phyloP scores from a whole-genome alignment of 1,140 invertebrate genomes.

The Portunus trituberculatus region DNA sequence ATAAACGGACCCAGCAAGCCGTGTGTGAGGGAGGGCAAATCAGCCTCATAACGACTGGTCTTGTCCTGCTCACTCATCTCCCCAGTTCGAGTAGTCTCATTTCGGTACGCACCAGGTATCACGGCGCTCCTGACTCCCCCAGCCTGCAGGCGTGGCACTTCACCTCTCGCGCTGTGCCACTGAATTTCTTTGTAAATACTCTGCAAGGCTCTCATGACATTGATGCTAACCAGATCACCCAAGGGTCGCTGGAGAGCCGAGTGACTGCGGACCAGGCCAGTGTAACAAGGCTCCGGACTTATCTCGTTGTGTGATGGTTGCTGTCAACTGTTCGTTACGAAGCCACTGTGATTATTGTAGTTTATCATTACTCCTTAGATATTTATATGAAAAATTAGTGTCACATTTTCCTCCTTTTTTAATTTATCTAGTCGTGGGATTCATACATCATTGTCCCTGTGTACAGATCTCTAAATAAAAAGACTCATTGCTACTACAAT shows the following conservation, averaged over 20 bases:
- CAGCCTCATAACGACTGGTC: slow-evolving; percentile 24
- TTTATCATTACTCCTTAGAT: slow-evolving; percentile 69
- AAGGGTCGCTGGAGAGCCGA: background rate
- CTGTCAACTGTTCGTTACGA: slow-evolving; percentile 68
- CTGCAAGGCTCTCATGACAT: background rate
- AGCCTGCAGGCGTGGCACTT: background rate
- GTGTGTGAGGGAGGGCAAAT: slow-evolving; percentile 1
- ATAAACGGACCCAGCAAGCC: slow-evolving; percentile 45
- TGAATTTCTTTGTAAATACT: background rate
- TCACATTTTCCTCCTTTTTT: slow-evolving; percentile 69
- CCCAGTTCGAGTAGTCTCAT: background rate
- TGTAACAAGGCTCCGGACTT: slow-evolving; percentile 1
- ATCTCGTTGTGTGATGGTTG: slow-evolving; percentile 59
- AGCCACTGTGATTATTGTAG: slow-evolving; percentile 73
- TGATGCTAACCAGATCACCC: background rate
- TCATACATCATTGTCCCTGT: slow-evolving; percentile 70
- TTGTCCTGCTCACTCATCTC: slow-evolving; percentile 21
- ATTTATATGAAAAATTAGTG: slow-evolving; percentile 71
- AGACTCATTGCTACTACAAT: slow-evolving; percentile 58
- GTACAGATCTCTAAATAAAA: slow-evolving; percentile 74
- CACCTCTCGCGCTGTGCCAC: background rate
- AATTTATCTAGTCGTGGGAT: slow-evolving; percentile 72
- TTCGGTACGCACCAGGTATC: no score
- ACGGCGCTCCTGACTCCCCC: background rate
- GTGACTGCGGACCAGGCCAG: slow-evolving; percentile 8